Evolutionary conservation across 64 coral and sea anemone species (phyloP), one percentile per base, ranked within the genome.

Genomic region (Cladopsammia gracilis): DNA sequence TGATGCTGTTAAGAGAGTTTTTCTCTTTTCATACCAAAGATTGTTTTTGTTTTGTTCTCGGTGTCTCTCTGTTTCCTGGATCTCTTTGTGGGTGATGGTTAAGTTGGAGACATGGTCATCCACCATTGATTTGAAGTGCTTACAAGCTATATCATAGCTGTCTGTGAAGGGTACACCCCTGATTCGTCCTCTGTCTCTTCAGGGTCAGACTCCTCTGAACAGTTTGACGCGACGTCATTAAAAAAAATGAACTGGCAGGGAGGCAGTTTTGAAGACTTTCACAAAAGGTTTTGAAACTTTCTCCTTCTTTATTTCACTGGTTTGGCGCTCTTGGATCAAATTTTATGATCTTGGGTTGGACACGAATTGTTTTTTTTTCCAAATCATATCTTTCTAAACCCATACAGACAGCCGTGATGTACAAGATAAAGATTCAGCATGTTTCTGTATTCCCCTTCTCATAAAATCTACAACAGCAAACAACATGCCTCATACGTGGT

Each of bases 51-150:
- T 26, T 70, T 92, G 90, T 53, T 79, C 90, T 62, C 90, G 59
- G 58, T 46, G 10, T 44, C 4, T 84, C 87, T 93, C 84, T 49
- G 79, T 61, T 60, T 87, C 19, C 77, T 93, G 54, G 52, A 93
- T 87, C 81, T 94, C 66, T 71, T 80, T 50, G 15, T 89, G 66
- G 23, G 75, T 94, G 22, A 88, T 62, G 56, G 51, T 81, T 70
- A 83, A 88, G 81, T 52, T 42, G 16, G 76, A 88, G 19, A 94
- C 62, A 42, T 94, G 64, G 66, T 84, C 70, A 26, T 93, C 92
- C 48, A 93, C 46, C 48, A 93, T 79, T 12, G 77, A 75, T 88
- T 93, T 93, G 66, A 93, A 93, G 50, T 76, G 62, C n/a, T 80
- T 48, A 60, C 45, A 58, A 74, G 92, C 54, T 70, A 93, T 88